Base-by-base conservation (phyloP, 2,113 vertebrate genomes). In the Pogonocichla stellata region DNA sequence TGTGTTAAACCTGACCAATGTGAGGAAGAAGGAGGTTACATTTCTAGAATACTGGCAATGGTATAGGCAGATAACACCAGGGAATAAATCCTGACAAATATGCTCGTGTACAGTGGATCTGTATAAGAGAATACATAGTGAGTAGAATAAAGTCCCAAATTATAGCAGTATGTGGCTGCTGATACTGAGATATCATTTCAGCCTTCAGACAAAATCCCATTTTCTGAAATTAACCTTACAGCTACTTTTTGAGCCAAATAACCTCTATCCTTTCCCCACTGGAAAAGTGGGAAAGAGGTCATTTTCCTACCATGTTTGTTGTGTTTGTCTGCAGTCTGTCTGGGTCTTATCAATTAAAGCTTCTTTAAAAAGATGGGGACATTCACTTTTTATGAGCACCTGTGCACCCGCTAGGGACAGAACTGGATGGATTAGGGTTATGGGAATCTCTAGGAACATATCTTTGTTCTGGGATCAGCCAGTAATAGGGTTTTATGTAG, bases 401-500 rank as follows among this genome's bases (percentile, higher is more conserved):
- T 98, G 97, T 98, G 95, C 74, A 88, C 70, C 31, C 72, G 3
- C 91, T 14, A 28, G 93, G 92, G 96, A 94, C 29, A 34, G 51
- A 73, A 65, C 51, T 48, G 79, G 29, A 38, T 54, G 94, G 95
- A 96, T 98, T 97, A 97, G 84, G 92, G 95, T 92, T 88, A 70
- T 57, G 74, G 51, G 83, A 83, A 96, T 90, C 75, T 91, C 85
- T 71, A 90, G 90, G 79, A 97, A 94, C 19, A 0, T 53, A 81
- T 91, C 96, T 97, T 97, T 96, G 95, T 92, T 95, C 90, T 80
- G 66, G 82, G 93, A 95, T 96, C 94, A 96, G 73, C 54, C 36
- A 25, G 56, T 91, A 96, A 96, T 93, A 92, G 53, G 80, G 92
- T 86, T 97, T 95, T 93, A 95, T 93, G 88, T 96, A 81, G 71